Percentiles rank a stretch among this genome's conserved stretches.
phyloP scores from a whole-genome alignment of 2,113 vertebrate genomes.

The Hippocampus zosterae region DNA sequence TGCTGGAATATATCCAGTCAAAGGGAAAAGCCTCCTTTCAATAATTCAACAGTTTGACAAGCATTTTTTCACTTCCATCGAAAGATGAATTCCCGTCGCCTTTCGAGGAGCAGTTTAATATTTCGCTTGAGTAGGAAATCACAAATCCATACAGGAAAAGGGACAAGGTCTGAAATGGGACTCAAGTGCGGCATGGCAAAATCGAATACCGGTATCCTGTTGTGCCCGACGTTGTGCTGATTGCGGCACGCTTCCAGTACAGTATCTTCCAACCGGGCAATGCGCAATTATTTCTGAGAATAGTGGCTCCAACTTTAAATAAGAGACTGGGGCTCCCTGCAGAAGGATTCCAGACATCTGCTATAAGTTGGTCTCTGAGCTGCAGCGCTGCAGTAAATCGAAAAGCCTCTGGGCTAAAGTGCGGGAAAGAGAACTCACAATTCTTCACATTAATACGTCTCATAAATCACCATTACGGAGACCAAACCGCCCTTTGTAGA shows the following conservation, averaged over 20 bases:
- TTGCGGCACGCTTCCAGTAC: background rate
- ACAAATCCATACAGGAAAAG: slow-evolving; percentile 3
- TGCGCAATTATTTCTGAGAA: background rate
- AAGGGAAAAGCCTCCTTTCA: slow-evolving; percentile 33
- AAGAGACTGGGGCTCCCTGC: background rate
- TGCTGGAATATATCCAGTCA: slow-evolving; percentile 25
- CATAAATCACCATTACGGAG: slow-evolving; percentile 52
- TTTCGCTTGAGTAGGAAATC: background rate
- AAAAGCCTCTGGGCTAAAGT: slow-evolving; percentile 39
- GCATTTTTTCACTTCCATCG: slow-evolving; percentile 12
- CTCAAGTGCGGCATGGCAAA: background rate
- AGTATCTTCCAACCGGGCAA: background rate
- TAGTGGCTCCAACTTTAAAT: background rate
- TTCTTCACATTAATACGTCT: slow-evolving; percentile 39
- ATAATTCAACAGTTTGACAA: slow-evolving; percentile 52
- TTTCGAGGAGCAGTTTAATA: slow-evolving; percentile 19
- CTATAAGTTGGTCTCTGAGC: slow-evolving; percentile 14
- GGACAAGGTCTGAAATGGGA: background rate
- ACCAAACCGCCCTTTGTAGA: slow-evolving; percentile 21
- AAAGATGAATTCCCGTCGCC: slow-evolving; percentile 14
- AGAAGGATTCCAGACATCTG: background rate
- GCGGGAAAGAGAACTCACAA: slow-evolving; percentile 38
- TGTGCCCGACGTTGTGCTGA: background rate
- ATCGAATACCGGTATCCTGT: background rate
- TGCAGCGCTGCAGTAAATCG: slow-evolving; percentile 27